Evolutionary conservation across 1,140 invertebrate genomes (phyloP).

Genomic region (Heliconius eleuchia): DNA sequence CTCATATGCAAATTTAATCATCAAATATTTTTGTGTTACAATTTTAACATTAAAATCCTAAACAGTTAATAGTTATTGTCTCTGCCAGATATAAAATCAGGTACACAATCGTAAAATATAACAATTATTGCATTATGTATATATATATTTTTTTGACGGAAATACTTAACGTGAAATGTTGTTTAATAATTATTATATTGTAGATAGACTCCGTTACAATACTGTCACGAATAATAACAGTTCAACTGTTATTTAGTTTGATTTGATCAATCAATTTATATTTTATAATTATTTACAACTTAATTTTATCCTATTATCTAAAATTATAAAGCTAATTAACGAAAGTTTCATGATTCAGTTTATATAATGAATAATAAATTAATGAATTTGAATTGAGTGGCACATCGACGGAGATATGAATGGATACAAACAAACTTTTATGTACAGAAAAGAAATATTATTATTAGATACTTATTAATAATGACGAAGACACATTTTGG

Average conservation of each 20-base stretch:
- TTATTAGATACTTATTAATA: slow-evolving; percentile 20
- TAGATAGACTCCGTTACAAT: slow-evolving; percentile 12
- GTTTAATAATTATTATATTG: slow-evolving; percentile 19
- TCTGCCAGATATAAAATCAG: background rate
- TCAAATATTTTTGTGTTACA: no score
- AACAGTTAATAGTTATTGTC: background rate
- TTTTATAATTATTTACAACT: slow-evolving; percentile 74
- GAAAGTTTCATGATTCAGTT: slow-evolving; percentile 65
- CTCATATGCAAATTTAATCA: background rate
- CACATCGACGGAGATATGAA: slow-evolving; percentile 50
- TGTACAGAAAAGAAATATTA: slow-evolving; percentile 37
- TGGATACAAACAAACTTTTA: slow-evolving; percentile 30
- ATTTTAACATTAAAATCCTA: background rate
- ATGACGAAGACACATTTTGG: slow-evolving; percentile 47
- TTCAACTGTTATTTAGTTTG: slow-evolving; percentile 26
- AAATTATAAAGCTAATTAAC: slow-evolving; percentile 72
- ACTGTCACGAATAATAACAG: background rate
- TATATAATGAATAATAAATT: slow-evolving; percentile 74
- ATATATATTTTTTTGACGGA: background rate
- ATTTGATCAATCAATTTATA: slow-evolving; percentile 38
- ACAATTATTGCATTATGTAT: background rate
- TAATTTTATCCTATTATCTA: slow-evolving; percentile 68
- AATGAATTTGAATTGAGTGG: slow-evolving; percentile 71
- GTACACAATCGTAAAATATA: background rate
- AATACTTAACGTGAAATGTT: slow-evolving; percentile 1